Percentiles rank a stretch among this genome's conserved stretches.
phyloP scores from a whole-genome alignment of 2,797 vertebrate species.

The Centroberyx gerrardi region DNA sequence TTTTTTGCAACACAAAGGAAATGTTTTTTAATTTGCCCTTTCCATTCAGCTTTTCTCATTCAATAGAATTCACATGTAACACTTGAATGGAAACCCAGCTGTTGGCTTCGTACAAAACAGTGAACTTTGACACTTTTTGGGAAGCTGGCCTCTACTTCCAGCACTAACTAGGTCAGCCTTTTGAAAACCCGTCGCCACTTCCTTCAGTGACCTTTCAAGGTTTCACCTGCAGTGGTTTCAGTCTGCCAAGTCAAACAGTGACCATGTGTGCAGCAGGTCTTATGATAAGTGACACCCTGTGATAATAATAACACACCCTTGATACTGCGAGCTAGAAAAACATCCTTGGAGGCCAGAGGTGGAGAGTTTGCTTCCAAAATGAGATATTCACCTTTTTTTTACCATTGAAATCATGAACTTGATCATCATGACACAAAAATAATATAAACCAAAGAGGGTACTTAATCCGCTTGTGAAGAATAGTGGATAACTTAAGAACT shows the following conservation, averaged over 20 bases:
- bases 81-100: neutral
- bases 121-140: conserved; percentile 9
- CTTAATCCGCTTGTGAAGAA: neutral
- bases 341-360: neutral
- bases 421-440: neutral
- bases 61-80: too few species aligned
- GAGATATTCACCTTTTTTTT: neutral
- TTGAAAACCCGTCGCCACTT: conserved; percentile 14
- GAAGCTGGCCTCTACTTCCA: neutral
- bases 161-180: conserved; percentile 14
- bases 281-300: conserved; percentile 20
- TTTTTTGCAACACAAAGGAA: too few species aligned
- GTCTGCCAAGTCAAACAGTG: conserved; percentile 42
- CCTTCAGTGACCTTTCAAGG: conserved; percentile 35
- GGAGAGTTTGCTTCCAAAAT: neutral
- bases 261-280: neutral
- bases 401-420: neutral
- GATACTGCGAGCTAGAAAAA: neutral
- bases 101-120: neutral
- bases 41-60: too few species aligned
- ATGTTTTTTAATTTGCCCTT: too few species aligned
- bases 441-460: neutral
- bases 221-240: conserved; percentile 5
- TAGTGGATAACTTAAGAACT: neutral
- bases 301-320: conserved; percentile 19